phyloP scores from a whole-genome alignment of 2,888 invertebrate genomes.

The Mythimna albipuncta region DNA sequence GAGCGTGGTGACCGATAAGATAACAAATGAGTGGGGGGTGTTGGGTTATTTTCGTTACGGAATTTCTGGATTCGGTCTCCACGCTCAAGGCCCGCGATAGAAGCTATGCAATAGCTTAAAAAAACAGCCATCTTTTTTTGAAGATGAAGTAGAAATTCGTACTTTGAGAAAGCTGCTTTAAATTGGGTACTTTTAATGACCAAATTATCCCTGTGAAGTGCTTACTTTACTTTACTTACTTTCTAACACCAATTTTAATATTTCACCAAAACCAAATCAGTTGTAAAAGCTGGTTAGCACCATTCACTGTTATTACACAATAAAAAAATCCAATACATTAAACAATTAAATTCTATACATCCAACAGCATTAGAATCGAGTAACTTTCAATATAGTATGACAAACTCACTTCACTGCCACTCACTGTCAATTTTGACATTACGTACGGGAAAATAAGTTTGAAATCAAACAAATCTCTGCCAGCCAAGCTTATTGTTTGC shows the following conservation, averaged over 20 bases:
- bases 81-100: too few relatives aligned
- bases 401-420: slow-evolving; percentile 17
- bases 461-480: too few relatives aligned
- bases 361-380: background rate
- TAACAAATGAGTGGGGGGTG: too few relatives aligned
- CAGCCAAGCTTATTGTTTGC: background rate
- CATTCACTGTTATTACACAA: background rate
- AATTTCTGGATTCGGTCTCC: too few relatives aligned
- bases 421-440: slow-evolving; percentile 11
- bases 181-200: background rate
- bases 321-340: background rate
- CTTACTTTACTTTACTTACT: background rate
- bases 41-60: too few relatives aligned
- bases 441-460: background rate
- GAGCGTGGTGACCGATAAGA: too few relatives aligned
- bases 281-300: background rate
- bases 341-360: background rate
- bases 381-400: too few relatives aligned
- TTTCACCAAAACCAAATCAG: background rate
- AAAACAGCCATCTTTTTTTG: too few relatives aligned
- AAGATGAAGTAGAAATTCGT: too few relatives aligned
- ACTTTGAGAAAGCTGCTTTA: background rate
- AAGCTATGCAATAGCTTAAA: too few relatives aligned
- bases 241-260: background rate
- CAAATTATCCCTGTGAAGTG: background rate